Percentiles rank a stretch among this genome's conserved stretches.
Conservation (phyloP, 2,888 invertebrate genomes). For the Bhutanitis thaidina region DNA sequence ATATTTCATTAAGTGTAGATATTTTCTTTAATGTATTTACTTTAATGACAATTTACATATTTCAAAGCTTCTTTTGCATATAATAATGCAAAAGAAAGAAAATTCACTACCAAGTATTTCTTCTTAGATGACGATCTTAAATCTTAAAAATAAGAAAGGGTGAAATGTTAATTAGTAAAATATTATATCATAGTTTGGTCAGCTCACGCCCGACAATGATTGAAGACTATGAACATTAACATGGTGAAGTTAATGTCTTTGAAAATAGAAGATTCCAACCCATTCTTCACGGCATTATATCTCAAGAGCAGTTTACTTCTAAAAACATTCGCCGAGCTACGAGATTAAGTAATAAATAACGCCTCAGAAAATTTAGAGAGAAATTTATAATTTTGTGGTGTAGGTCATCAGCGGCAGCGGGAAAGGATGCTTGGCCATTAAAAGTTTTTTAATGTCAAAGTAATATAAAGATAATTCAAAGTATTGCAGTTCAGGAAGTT, state of each 20-base stretch:
- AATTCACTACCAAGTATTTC: too few relatives aligned
- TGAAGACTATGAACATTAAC: slow-evolving; percentile 4
- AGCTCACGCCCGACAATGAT: not conserved
- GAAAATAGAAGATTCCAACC: slow-evolving; percentile 31
- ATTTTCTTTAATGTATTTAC: too few relatives aligned
- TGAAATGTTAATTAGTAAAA: too few relatives aligned
- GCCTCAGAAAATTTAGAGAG: slow-evolving; percentile 66
- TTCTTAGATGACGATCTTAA: too few relatives aligned
- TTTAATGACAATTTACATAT: too few relatives aligned
- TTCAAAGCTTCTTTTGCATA: too few relatives aligned
- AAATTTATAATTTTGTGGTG: slow-evolving; percentile 53
- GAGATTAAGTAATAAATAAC: slow-evolving; percentile 77
- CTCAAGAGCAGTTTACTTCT: slow-evolving; percentile 51
- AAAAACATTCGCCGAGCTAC: slow-evolving; percentile 66
- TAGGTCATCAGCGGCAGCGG: slow-evolving; percentile 44
- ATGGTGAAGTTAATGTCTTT: slow-evolving; percentile 25
- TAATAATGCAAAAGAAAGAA: too few relatives aligned
- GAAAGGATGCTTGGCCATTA: slow-evolving; percentile 2
- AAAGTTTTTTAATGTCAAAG: not conserved
- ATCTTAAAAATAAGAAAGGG: too few relatives aligned
- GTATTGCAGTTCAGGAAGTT: too few relatives aligned
- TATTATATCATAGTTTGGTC: too few relatives aligned
- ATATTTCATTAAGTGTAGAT: too few relatives aligned
- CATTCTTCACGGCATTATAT: slow-evolving; percentile 50
- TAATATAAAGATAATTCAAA: too few relatives aligned